phyloP scores from a whole-genome alignment of 2,888 invertebrate genomes.

The Diachrysia chrysitis region DNA sequence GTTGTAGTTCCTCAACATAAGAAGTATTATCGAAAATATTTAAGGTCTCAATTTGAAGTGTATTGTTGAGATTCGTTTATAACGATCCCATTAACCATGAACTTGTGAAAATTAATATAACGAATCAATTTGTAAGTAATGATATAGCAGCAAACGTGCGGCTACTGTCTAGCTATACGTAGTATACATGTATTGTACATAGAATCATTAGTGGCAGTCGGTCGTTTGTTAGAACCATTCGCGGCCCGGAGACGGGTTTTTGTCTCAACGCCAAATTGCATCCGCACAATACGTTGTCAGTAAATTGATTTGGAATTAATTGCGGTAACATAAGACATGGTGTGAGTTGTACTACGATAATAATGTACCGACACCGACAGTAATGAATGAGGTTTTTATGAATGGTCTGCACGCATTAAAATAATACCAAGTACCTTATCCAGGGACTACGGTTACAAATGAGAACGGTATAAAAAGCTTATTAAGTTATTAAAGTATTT shows the following conservation, averaged over 20 bases:
- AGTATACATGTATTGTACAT: conserved; percentile 66
- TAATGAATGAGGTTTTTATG: conserved; percentile 38
- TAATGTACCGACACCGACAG: conserved; percentile 22
- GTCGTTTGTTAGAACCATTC: conserved; percentile 88
- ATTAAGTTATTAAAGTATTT: conserved; percentile 4
- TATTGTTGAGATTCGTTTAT: neutral
- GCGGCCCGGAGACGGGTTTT: conserved; percentile 85
- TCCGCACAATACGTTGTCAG: conserved; percentile 85
- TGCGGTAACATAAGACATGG: conserved; percentile 68
- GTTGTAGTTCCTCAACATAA: neutral
- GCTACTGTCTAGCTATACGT: conserved; percentile 38
- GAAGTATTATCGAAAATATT: neutral
- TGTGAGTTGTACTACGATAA: conserved; percentile 50
- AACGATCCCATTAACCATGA: conserved; percentile 32
- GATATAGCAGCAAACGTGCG: conserved; percentile 43
- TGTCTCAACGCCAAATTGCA: conserved; percentile 87
- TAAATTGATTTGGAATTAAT: conserved; percentile 87
- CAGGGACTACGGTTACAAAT: neutral
- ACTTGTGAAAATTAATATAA: conserved; percentile 42
- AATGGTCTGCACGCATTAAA: conserved; percentile 13
- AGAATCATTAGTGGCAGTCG: conserved; percentile 87
- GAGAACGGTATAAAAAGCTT: conserved; percentile 4
- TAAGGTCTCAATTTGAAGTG: neutral
- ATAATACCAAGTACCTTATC: conserved; percentile 2
- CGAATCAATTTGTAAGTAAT: conserved; percentile 55